These are phyloP conservation scores for Macroramphosus scolopax DNA, from an alignment of 2,797 vertebrate species.

Conservation along the genomic window DNA sequence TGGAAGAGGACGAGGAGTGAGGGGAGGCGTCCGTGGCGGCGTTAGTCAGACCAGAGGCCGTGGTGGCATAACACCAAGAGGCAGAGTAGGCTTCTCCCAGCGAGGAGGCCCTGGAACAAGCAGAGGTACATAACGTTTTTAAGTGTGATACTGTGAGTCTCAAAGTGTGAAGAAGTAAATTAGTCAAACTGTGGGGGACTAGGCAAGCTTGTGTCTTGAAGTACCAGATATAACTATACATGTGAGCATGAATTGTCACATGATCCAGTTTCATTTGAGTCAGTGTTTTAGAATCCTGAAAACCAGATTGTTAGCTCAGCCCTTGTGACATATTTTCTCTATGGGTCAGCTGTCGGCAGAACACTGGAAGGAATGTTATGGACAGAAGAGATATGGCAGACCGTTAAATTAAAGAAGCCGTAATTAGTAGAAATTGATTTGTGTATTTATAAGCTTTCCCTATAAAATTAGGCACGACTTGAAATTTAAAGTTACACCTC, in stretches of 20 bases:
- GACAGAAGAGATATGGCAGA: not conserved
- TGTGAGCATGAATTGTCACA: too few relatives aligned
- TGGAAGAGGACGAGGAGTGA: slow-evolving; percentile 90
- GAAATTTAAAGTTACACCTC: slow-evolving; percentile 24
- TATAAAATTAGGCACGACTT: not conserved
- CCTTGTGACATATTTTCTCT: not conserved
- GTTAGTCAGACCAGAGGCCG: slow-evolving; percentile 84
- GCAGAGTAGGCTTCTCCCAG: slow-evolving; percentile 85
- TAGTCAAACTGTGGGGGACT: slow-evolving; percentile 4
- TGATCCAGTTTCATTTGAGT: not conserved
- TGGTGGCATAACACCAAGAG: slow-evolving; percentile 84
- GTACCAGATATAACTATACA: not conserved
- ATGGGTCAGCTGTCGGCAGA: not conserved
- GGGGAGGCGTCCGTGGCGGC: slow-evolving; percentile 83
- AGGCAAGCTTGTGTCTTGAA: not conserved
- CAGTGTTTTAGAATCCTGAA: not conserved
- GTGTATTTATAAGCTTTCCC: not conserved
- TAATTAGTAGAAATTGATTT: not conserved
- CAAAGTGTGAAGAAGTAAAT: not conserved
- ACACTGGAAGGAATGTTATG: not conserved
- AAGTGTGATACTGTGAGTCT: not conserved
- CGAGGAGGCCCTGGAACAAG: slow-evolving; percentile 92
- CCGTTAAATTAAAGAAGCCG: slow-evolving; percentile 1
- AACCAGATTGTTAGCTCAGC: not conserved
- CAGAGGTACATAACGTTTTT: slow-evolving; percentile 78